phyloP scores from a whole-genome alignment of 1,140 invertebrate genomes.

The Pteromalus puparum region DNA sequence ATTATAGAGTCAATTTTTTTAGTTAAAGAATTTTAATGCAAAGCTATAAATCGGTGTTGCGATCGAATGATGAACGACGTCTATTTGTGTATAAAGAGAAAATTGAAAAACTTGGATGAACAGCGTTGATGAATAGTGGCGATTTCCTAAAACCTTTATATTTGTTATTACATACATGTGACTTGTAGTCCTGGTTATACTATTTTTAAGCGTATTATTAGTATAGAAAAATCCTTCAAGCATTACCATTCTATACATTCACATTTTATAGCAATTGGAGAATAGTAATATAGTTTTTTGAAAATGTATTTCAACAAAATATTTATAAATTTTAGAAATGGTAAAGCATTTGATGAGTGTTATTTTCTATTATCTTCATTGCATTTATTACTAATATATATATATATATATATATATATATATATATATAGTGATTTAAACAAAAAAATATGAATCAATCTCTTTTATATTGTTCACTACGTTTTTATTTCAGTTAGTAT shows the following conservation, averaged over 20 bases:
- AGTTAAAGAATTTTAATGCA: slow-evolving; percentile 3
- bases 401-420: neutral
- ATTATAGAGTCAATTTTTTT: slow-evolving; percentile 10
- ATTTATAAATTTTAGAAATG: no score
- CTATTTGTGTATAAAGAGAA: slow-evolving; percentile 24
- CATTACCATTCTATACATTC: neutral
- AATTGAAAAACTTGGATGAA: slow-evolving; percentile 13
- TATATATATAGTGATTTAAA: neutral
- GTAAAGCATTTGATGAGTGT: neutral
- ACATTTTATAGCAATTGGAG: neutral
- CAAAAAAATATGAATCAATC: neutral
- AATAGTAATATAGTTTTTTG: neutral
- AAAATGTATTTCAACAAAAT: neutral
- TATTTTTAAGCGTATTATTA: slow-evolving; percentile 29
- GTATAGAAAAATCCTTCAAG: neutral
- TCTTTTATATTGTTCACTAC: neutral
- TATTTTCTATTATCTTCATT: neutral
- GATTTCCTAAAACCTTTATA: neutral
- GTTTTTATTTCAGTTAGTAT: neutral
- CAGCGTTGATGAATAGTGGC: slow-evolving; percentile 38
- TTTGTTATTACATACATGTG: neutral
- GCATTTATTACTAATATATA: neutral
- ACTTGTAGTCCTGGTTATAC: slow-evolving; percentile 5
- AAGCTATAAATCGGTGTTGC: slow-evolving; percentile 12
- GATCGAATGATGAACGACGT: neutral